phyloP scores from a whole-genome alignment of 2,888 invertebrate genomes.

The Eupithecia pulchellata region DNA sequence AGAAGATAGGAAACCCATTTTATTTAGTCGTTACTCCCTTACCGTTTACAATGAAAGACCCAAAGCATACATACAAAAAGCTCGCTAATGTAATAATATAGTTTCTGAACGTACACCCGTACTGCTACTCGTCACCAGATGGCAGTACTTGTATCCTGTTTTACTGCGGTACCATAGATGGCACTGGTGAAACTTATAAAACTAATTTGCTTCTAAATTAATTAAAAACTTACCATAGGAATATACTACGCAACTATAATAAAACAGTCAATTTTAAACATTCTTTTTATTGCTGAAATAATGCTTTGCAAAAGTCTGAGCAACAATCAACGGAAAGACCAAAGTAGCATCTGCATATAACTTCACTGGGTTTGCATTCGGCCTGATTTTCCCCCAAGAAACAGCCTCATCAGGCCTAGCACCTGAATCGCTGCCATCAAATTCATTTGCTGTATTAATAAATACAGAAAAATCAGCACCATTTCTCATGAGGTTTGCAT shows the following conservation, averaged over 20 bases:
- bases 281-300: conserved; percentile 83
- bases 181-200: too few species aligned
- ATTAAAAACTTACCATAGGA: too few species aligned
- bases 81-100: neutral
- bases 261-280: conserved; percentile 59
- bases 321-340: conserved; percentile 97
- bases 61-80: neutral
- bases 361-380: conserved; percentile 95
- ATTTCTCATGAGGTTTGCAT: conserved; percentile 99
- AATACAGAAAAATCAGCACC: conserved; percentile 98
- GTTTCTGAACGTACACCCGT: conserved; percentile 26
- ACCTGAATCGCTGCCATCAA: conserved; percentile 99
- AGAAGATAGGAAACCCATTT: neutral
- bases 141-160: conserved; percentile 25
- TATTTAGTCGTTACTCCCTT: neutral
- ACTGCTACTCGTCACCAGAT: conserved; percentile 49
- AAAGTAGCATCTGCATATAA: conserved; percentile 97
- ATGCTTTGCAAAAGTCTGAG: conserved; percentile 96
- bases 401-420: conserved; percentile 99
- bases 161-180: too few species aligned
- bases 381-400: conserved; percentile 99
- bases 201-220: too few species aligned
- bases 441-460: conserved; percentile 97
- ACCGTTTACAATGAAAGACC: neutral
- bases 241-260: neutral